phyloP scores from a whole-genome alignment of 1,140 invertebrate species.

The Papilio helenus region DNA sequence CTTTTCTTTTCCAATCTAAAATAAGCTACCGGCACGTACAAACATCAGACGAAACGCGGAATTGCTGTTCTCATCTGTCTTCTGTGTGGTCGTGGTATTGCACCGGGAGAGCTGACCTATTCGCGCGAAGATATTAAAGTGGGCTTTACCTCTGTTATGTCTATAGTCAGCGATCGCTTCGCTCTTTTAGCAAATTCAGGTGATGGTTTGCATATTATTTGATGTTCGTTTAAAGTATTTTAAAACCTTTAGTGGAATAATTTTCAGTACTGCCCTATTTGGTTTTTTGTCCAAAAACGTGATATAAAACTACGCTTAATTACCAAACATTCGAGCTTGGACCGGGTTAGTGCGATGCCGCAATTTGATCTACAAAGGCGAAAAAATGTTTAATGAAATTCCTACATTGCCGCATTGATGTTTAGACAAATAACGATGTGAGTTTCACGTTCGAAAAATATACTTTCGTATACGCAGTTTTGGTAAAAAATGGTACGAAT shows the following conservation, averaged over 20 bases:
- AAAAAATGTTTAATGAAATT: constrained; percentile 32
- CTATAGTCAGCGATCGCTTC: too few species aligned
- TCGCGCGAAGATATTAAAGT: too few species aligned
- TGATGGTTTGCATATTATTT: background rate
- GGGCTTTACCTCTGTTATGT: too few species aligned
- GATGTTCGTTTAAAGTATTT: background rate
- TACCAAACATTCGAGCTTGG: constrained; percentile 28
- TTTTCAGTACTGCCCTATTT: constrained; percentile 16
- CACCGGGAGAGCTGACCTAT: too few species aligned
- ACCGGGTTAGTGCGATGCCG: constrained; percentile 22
- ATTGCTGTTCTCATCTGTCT: too few species aligned
- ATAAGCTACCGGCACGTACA: too few species aligned
- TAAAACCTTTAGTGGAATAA: background rate
- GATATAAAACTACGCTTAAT: constrained; percentile 35
- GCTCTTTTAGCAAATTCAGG: too few species aligned
- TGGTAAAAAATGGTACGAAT: background rate
- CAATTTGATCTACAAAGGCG: constrained; percentile 30
- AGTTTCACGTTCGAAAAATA: background rate
- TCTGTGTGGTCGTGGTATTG: too few species aligned
- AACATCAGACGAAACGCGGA: too few species aligned
- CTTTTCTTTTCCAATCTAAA: too few species aligned
- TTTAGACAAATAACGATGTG: constrained; percentile 18
- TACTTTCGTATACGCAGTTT: background rate
- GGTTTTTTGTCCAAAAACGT: constrained; percentile 13
- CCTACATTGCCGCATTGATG: constrained; percentile 27